Evolutionary conservation across 2,888 invertebrate genomes (phyloP), one percentile per base, ranked within the genome.

Genomic region (Tenodera sinensis): DNA sequence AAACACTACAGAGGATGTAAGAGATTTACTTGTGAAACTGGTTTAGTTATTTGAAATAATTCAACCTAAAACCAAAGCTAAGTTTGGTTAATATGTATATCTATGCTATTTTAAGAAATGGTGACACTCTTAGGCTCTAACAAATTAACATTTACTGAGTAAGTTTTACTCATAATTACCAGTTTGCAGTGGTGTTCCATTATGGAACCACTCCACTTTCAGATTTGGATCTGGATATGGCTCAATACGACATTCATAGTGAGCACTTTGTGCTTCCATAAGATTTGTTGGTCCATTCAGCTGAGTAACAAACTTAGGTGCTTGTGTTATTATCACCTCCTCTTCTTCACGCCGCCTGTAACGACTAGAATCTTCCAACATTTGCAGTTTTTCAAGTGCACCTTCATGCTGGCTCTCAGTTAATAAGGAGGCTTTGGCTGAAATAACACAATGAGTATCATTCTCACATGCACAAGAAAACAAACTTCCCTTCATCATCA

Each of bases 181-280:
- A 90, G 97, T 97, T 92, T 96, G 96, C 87, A 98, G 94, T 84
- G 98, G 97, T 93, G 98, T 96, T 86, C 97, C 98, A 93, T 99
- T 98, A 92, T 98, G 98, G 94, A 97, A 97, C 98, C 98, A 98
- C 93, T 98, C 98, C 0, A 98, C 97, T 92, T 97, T 97, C 93
- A 98, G 95, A 91, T 96, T 96, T 8, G 97, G 95, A 93, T 98
- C 98, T 3, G 98, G 98, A 92, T 98, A 98, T 25, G 98, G 98
- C 93, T 98, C 98, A 92, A 98, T 97, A 88, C 98, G 96, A 92
- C 98, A 98, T 94, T 98, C 98, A 92, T 98, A 98, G 93, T 98
- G 98, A 89, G 98, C 97, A 92, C 97, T 97, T 94, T 98, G 97
- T 0, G 97, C 97, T 93, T 98, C 98, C 85, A 96, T 95, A 88